phyloP scores from a whole-genome alignment of 2,797 vertebrate genomes.

The Trematomus bernacchii region DNA sequence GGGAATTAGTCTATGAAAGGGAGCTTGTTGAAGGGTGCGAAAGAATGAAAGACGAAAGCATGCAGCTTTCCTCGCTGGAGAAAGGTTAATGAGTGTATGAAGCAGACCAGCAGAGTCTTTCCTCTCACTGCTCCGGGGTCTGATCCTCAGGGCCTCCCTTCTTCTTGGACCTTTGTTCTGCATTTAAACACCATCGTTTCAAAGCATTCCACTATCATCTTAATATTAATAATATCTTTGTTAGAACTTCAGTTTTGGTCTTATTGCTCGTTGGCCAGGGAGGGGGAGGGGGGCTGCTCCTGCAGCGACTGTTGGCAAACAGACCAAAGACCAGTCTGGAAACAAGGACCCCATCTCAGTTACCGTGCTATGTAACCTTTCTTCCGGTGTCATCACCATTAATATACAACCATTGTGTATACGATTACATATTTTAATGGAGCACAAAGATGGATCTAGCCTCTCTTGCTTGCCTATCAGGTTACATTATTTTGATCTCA shows the following conservation, averaged over 20 bases:
- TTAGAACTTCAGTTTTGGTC: constrained; percentile 1
- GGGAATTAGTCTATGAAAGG: constrained; percentile 77
- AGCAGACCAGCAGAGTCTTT: constrained; percentile 67
- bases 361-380: too few species aligned
- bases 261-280: too few species aligned
- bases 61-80: constrained; percentile 63
- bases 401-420: too few species aligned
- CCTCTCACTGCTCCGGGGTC: constrained; percentile 52
- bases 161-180: constrained; percentile 46
- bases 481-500: too few species aligned
- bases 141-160: constrained; percentile 55
- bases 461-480: too few species aligned
- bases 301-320: too few species aligned
- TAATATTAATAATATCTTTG: constrained; percentile 16
- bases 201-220: constrained; percentile 8
- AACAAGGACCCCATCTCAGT: too few species aligned
- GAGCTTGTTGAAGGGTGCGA: constrained; percentile 73
- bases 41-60: constrained; percentile 72
- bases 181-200: constrained; percentile 23
- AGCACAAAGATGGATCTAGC: too few species aligned
- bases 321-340: too few species aligned
- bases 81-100: constrained; percentile 84
- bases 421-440: too few species aligned
- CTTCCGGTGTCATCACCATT: too few species aligned
- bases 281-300: too few species aligned